Evolutionary conservation across 2,113 vertebrate genomes (phyloP).

Genomic region (Trematomus loennbergii): DNA sequence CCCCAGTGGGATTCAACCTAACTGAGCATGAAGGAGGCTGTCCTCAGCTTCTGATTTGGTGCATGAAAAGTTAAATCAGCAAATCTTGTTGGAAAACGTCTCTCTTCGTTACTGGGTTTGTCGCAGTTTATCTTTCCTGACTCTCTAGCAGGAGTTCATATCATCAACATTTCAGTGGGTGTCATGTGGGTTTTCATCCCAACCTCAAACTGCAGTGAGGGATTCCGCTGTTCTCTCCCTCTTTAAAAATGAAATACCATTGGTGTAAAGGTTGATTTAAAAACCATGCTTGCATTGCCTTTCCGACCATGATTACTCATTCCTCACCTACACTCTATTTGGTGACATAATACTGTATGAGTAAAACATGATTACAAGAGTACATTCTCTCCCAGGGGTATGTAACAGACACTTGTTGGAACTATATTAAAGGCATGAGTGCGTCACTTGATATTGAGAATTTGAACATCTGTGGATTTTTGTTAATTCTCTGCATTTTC

Average conservation of each 20-base stretch:
- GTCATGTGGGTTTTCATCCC: background rate
- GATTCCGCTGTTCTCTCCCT: background rate
- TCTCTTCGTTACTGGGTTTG: background rate
- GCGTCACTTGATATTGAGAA: background rate
- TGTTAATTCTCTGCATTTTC: too few species aligned
- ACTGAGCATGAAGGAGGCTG: slow-evolving; percentile 52
- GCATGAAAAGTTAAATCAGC: slow-evolving; percentile 41
- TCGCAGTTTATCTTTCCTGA: background rate
- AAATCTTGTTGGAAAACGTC: slow-evolving; percentile 11
- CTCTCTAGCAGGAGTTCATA: background rate
- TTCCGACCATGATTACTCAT: slow-evolving; percentile 3
- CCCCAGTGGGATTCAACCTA: slow-evolving; percentile 33
- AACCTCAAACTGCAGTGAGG: background rate
- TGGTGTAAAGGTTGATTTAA: background rate
- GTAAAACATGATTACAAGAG: background rate
- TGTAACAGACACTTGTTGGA: background rate
- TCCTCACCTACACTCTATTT: background rate
- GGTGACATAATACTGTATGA: background rate
- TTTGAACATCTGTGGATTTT: too few species aligned
- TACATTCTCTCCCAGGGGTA: background rate
- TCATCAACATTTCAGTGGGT: background rate
- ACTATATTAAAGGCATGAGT: background rate
- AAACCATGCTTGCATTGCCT: background rate
- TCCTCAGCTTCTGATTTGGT: slow-evolving; percentile 27
- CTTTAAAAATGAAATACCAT: background rate